Conservation (phyloP, 2,888 invertebrate genomes). For the Drosophila sordidapex region DNA sequence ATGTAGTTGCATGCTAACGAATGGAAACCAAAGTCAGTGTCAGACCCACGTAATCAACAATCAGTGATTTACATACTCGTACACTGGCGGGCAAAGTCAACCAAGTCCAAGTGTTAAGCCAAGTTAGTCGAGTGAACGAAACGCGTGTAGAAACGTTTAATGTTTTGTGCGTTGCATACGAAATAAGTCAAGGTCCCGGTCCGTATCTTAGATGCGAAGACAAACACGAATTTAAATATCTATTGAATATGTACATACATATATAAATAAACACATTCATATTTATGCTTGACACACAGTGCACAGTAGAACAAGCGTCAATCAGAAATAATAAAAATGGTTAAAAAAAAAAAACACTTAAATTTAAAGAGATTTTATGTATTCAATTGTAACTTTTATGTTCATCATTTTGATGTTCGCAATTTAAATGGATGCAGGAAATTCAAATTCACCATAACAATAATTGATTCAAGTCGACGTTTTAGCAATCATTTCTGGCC, state of each 20-base stretch:
- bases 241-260: neutral
- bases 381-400: neutral
- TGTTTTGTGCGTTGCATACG: slow-evolving; percentile 66
- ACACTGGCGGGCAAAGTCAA: slow-evolving; percentile 12
- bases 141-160: slow-evolving; percentile 49
- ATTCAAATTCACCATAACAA: neutral
- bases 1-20: slow-evolving; percentile 5
- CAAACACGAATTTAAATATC: neutral
- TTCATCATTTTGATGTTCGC: neutral
- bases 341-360: no score
- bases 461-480: neutral
- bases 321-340: neutral
- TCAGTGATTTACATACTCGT: slow-evolving; percentile 11
- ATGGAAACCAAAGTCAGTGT: slow-evolving; percentile 53
- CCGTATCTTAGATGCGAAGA: slow-evolving; percentile 30
- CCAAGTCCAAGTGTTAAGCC: slow-evolving; percentile 12
- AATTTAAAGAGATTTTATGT: no score
- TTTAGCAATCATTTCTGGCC: neutral
- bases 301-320: slow-evolving; percentile 7
- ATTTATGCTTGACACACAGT: slow-evolving; percentile 29
- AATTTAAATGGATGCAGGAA: neutral
- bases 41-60: slow-evolving; percentile 34
- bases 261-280: slow-evolving; percentile 27
- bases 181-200: slow-evolving; percentile 74
- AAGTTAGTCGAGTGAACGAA: slow-evolving; percentile 23